Percentiles rank a stretch among this genome's conserved stretches.
Evolutionary conservation across 2,888 invertebrate species (phyloP).

Genomic region (Parasteatoda lunata): DNA sequence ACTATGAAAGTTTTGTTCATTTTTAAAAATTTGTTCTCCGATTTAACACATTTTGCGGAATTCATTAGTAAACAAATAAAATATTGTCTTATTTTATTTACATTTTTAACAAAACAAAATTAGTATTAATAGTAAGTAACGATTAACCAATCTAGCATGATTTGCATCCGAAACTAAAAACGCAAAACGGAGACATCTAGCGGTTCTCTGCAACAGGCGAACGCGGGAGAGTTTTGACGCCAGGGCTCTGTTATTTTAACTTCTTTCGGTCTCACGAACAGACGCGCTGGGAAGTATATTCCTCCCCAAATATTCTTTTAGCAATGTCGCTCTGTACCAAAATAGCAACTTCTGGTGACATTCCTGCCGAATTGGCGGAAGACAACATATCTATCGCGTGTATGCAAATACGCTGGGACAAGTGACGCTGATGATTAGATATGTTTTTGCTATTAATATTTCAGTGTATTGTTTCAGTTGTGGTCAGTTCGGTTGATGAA

Average conservation of each 20-base stretch:
- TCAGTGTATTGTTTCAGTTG: neutral
- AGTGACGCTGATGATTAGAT: neutral
- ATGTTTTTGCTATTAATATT: conserved; percentile 7
- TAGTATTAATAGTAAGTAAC: too few relatives aligned
- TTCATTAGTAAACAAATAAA: too few relatives aligned
- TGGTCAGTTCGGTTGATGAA: neutral
- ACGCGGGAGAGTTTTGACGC: conserved; percentile 14
- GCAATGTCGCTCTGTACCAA: conserved; percentile 42
- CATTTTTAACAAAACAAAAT: too few relatives aligned
- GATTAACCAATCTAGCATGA: too few relatives aligned
- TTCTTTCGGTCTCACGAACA: conserved; percentile 19
- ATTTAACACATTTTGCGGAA: too few relatives aligned
- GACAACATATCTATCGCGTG: conserved; percentile 37
- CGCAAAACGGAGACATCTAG: conserved; percentile 46
- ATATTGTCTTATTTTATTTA: too few relatives aligned
- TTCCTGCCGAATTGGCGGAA: conserved; percentile 44
- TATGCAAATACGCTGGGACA: conserved; percentile 25
- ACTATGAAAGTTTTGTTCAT: too few relatives aligned
- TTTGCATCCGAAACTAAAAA: too few relatives aligned
- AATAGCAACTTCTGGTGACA: conserved; percentile 52
- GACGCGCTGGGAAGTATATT: conserved; percentile 24
- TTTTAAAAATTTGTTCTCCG: too few relatives aligned
- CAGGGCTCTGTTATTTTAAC: conserved; percentile 59
- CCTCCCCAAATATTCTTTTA: neutral
- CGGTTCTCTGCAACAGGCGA: conserved; percentile 23